A percentile compares a stretch with the other conserved stretches of the same genome.
phyloP scores from a whole-genome alignment of 2,797 vertebrate species.

The Pseudocheirus occidentalis region DNA sequence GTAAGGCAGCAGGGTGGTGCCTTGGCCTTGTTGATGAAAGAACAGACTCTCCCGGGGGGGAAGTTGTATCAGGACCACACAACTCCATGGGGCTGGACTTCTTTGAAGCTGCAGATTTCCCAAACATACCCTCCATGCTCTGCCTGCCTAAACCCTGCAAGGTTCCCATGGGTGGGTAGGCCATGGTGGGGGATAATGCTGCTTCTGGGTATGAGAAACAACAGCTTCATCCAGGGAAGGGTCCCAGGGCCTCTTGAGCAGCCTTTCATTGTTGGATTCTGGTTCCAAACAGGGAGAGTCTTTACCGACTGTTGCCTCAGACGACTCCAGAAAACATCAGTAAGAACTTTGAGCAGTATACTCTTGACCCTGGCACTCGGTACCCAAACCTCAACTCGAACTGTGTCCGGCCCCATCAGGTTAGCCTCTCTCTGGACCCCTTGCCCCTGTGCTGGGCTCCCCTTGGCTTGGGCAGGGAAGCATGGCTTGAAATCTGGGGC shows the following conservation, averaged over 20 bases:
- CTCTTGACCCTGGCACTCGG: slow-evolving; percentile 93
- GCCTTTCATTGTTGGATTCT: neutral
- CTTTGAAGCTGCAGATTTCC: neutral
- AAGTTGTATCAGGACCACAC: slow-evolving; percentile 6
- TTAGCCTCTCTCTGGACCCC: slow-evolving; percentile 70
- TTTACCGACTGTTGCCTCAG: slow-evolving; percentile 96
- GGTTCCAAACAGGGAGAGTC: slow-evolving; percentile 89
- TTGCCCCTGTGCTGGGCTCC: neutral
- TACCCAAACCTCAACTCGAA: slow-evolving; percentile 96
- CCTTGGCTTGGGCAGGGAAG: neutral
- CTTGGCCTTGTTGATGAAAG: neutral
- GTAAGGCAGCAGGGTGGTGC: neutral
- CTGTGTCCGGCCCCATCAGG: slow-evolving; percentile 94
- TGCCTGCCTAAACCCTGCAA: neutral
- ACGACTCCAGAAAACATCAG: slow-evolving; percentile 97
- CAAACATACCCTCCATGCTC: neutral
- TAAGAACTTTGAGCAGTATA: slow-evolving; percentile 98
- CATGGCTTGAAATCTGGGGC: neutral
- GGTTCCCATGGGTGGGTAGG: neutral
- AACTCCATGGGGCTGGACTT: neutral
- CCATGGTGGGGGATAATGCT: neutral
- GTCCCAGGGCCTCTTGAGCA: neutral
- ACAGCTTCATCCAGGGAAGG: neutral
- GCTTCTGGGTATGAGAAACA: neutral
- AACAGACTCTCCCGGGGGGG: neutral